These are phyloP conservation scores for Synanceia verrucosa DNA, from an alignment of 2,797 vertebrate species.

Conservation along the genomic window DNA sequence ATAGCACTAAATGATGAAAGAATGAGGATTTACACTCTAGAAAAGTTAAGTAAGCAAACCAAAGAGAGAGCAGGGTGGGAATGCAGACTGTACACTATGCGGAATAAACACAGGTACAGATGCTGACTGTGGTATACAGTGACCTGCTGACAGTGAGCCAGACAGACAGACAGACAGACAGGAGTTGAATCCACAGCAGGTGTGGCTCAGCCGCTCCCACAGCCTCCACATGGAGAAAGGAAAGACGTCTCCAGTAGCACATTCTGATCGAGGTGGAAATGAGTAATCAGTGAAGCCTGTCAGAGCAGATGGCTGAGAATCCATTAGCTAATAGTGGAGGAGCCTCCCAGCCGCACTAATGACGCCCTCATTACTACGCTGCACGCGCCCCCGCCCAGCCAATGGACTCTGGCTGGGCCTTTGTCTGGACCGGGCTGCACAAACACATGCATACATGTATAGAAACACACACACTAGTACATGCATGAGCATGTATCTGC, in stretches of 20 bases:
- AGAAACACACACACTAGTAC: neutral
- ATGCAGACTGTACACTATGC: neutral
- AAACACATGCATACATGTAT: neutral
- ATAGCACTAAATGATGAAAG: neutral
- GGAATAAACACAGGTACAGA: slow-evolving; percentile 8
- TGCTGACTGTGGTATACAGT: slow-evolving; percentile 18
- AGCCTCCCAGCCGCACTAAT: slow-evolving; percentile 74
- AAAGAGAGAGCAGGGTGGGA: neutral
- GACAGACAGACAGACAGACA: slow-evolving; percentile 15
- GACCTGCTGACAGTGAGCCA: slow-evolving; percentile 31
- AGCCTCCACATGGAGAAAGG: slow-evolving; percentile 39
- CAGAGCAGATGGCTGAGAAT: slow-evolving; percentile 77
- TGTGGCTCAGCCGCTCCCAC: slow-evolving; percentile 44
- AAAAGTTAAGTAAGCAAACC: neutral
- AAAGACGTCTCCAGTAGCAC: slow-evolving; percentile 53
- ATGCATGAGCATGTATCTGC: neutral
- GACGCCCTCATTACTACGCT: slow-evolving; percentile 71
- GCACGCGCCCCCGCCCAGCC: slow-evolving; percentile 60
- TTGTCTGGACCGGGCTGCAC: slow-evolving; percentile 43
- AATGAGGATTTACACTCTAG: neutral
- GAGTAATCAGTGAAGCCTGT: slow-evolving; percentile 70
- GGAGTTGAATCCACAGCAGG: slow-evolving; percentile 40
- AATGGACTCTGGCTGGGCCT: slow-evolving; percentile 65
- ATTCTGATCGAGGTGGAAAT: slow-evolving; percentile 68
- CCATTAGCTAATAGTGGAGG: slow-evolving; percentile 78